A percentile compares a stretch with the other conserved stretches of the same genome.
phyloP scores from a whole-genome alignment of 37 sponge, comb jelly and placozoan species.

The Amphimedon queenslandica region DNA sequence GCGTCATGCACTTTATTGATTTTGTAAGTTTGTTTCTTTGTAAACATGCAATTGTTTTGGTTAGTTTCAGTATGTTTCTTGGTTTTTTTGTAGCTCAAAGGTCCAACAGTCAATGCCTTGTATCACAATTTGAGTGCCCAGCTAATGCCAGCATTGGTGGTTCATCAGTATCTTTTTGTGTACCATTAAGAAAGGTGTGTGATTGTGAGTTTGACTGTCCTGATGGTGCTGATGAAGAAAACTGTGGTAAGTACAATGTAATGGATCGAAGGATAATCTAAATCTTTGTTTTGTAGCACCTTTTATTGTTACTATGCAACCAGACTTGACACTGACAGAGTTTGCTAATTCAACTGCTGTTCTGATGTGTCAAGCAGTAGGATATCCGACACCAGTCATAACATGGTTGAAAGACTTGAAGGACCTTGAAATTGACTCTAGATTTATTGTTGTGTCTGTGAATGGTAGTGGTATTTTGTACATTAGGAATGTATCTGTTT shows the following conservation, averaged over 20 bases:
- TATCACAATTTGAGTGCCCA: constrained; percentile 3
- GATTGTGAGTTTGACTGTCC: constrained; percentile 15
- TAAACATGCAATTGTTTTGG: too few species aligned
- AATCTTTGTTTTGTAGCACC: background rate
- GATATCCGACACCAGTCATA: constrained; percentile 51
- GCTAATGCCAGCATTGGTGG: background rate
- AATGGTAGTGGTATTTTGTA: constrained; percentile 33
- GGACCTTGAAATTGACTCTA: constrained; percentile 14
- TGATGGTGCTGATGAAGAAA: constrained; percentile 26
- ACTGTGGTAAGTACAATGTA: constrained; percentile 33
- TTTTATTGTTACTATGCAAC: background rate
- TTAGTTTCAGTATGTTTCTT: too few species aligned
- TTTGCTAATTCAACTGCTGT: constrained; percentile 13
- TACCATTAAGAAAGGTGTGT: constrained; percentile 10
- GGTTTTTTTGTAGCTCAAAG: background rate
- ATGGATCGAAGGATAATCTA: background rate
- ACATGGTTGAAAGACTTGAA: constrained; percentile 32
- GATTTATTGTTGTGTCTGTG: constrained; percentile 10
- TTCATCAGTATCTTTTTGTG: background rate
- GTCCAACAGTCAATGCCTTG: background rate
- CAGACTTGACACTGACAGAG: background rate
- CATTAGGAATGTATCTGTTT: constrained; percentile 10
- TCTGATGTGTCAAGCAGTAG: constrained; percentile 36
- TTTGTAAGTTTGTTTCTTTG: too few species aligned
- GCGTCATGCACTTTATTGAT: too few species aligned